Percentiles rank a stretch among this genome's conserved stretches.
Evolutionary conservation across 53 echinoderm and acorn worm genomes (phyloP).

Genomic region (Echinometra lucunter): DNA sequence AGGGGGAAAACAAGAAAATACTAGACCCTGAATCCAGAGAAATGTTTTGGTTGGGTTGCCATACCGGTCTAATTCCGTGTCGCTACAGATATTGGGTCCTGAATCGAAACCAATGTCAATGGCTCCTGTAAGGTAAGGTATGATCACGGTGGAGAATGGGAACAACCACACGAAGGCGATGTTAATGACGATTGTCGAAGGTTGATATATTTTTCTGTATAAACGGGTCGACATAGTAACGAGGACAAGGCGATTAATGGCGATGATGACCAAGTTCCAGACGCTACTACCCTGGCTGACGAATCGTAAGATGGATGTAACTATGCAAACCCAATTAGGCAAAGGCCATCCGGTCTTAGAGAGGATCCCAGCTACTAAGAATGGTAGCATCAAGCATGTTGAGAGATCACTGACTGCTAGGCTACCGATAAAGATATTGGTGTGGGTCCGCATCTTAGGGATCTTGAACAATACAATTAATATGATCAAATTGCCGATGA

Average conservation of each 20-base stretch:
- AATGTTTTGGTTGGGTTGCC: neutral
- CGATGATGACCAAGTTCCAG: slow-evolving; percentile 76
- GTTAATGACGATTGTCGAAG: slow-evolving; percentile 63
- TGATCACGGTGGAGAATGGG: slow-evolving; percentile 58
- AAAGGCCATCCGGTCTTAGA: slow-evolving; percentile 72
- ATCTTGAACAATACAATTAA: slow-evolving; percentile 74
- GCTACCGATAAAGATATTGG: slow-evolving; percentile 85
- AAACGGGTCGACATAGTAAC: slow-evolving; percentile 69
- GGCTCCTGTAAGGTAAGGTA: slow-evolving; percentile 70
- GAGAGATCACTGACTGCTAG: slow-evolving; percentile 78
- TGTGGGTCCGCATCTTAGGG: slow-evolving; percentile 77
- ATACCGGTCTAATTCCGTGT: neutral
- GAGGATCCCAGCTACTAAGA: slow-evolving; percentile 69
- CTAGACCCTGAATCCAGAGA: neutral
- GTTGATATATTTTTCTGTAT: slow-evolving; percentile 65
- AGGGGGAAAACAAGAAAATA: slow-evolving; percentile 66
- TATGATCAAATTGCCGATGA: slow-evolving; percentile 77
- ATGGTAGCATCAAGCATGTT: slow-evolving; percentile 71
- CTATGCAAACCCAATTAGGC: slow-evolving; percentile 64
- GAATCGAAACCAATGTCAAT: slow-evolving; percentile 70
- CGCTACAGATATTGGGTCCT: slow-evolving; percentile 53
- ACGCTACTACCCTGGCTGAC: slow-evolving; percentile 75
- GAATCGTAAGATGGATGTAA: slow-evolving; percentile 48
- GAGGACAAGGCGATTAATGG: slow-evolving; percentile 77
- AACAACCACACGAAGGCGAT: slow-evolving; percentile 73